These are phyloP conservation scores for Rhabdornis inornatus DNA, from an alignment of 2,113 vertebrate species.

Conservation along the genomic window DNA sequence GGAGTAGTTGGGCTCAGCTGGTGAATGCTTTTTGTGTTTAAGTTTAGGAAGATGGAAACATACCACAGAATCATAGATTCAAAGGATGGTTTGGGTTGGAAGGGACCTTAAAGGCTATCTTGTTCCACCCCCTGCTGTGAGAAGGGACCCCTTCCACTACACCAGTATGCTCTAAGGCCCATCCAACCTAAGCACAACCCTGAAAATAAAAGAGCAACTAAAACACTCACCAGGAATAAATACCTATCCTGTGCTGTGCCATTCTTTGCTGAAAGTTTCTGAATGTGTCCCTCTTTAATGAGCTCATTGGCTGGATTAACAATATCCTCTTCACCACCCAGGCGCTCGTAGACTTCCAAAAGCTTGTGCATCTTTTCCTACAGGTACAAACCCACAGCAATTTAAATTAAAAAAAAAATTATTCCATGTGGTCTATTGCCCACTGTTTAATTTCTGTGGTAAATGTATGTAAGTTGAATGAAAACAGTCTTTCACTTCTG, in stretches of 20 bases:
- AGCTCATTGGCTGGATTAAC: constrained; percentile 97
- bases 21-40: not conserved
- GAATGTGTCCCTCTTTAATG: constrained; percentile 95
- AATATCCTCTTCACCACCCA: constrained; percentile 95
- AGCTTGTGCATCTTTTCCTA: constrained; percentile 98
- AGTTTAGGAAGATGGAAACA: not conserved
- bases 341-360: constrained; percentile 91
- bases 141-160: not conserved
- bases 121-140: rapidly evolving
- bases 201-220: not conserved
- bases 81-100: not conserved
- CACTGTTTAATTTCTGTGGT: not conserved
- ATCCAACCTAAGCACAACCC: not conserved
- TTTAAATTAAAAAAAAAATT: not conserved
- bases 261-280: constrained; percentile 96
- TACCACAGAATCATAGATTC: not conserved
- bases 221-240: constrained; percentile 88
- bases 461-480: not conserved
- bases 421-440: not conserved
- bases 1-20: not conserved
- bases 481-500: not conserved
- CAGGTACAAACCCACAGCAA: not conserved
- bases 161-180: not conserved
- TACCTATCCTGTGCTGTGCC: constrained; percentile 93
- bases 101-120: not conserved